Conservation (phyloP, 2,113 vertebrate genomes). For the Cavia porcellus region DNA sequence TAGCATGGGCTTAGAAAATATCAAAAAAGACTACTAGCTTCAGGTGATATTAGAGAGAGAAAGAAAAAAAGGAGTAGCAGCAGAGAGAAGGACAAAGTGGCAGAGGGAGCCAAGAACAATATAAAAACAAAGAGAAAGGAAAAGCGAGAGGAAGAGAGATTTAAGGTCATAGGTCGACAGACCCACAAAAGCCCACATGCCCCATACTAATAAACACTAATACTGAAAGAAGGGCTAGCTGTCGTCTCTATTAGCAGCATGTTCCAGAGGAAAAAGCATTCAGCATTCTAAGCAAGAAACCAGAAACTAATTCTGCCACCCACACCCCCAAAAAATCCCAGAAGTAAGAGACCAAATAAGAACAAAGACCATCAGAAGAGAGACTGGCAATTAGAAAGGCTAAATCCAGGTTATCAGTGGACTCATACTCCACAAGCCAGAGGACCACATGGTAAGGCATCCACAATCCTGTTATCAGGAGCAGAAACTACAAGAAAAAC, state of each 20-base stretch:
- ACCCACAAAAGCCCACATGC: not conserved
- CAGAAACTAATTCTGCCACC: not conserved
- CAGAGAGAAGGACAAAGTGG: not conserved
- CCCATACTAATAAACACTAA: not conserved
- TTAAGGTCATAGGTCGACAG: not conserved
- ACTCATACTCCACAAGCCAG: not conserved
- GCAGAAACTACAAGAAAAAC: not conserved
- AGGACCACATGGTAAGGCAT: not conserved
- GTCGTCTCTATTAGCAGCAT: not conserved
- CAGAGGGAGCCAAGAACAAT: not conserved
- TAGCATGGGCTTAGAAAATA: not conserved
- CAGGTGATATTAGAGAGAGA: not conserved
- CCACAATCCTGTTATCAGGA: not conserved
- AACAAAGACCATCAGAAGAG: not conserved
- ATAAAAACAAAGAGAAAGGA: not conserved
- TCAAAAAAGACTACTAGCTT: not conserved
- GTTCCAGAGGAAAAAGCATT: not conserved
- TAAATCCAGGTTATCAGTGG: not conserved
- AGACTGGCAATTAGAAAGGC: not conserved
- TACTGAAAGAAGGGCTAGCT: not conserved
- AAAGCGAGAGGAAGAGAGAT: not conserved
- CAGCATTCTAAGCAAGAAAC: not conserved
- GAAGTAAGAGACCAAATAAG: not conserved
- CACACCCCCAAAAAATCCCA: not conserved
- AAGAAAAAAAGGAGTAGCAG: not conserved